phyloP scores from a whole-genome alignment of 2,113 vertebrate species.

The Antidorcas marsupialis region DNA sequence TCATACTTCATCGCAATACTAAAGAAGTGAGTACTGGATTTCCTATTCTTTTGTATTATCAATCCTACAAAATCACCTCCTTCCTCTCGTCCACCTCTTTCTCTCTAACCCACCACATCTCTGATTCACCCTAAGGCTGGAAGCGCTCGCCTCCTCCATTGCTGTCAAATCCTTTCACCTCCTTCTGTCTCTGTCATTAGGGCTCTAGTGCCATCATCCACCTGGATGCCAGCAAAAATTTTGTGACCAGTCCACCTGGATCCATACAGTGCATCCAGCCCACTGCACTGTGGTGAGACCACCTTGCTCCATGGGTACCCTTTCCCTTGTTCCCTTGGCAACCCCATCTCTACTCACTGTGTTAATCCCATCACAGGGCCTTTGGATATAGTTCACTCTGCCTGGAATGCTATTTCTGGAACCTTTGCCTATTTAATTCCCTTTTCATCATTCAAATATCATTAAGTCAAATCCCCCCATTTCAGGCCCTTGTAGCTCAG shows the following conservation, averaged over 20 bases:
- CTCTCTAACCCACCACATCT: not conserved
- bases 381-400: not conserved
- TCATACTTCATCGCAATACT: not conserved
- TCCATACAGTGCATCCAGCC: not conserved
- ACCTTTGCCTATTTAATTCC: not conserved
- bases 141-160: not conserved
- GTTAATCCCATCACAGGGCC: not conserved
- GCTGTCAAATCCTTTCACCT: not conserved
- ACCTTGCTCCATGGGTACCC: not conserved
- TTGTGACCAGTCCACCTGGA: not conserved
- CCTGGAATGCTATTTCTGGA: not conserved
- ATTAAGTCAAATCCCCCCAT: not conserved
- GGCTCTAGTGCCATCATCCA: not conserved
- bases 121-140: not conserved
- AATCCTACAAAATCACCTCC: not conserved
- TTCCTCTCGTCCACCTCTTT: not conserved
- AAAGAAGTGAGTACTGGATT: not conserved
- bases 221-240: not conserved
- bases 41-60: not conserved
- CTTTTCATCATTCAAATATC: not conserved
- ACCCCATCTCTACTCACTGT: not conserved
- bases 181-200: not conserved
- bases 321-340: not conserved
- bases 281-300: not conserved
- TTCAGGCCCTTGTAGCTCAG: not conserved